A percentile compares a stretch with the other conserved stretches of the same genome.
phyloP scores from a whole-genome alignment of 2,113 vertebrate species.

The Lophura nycthemera region DNA sequence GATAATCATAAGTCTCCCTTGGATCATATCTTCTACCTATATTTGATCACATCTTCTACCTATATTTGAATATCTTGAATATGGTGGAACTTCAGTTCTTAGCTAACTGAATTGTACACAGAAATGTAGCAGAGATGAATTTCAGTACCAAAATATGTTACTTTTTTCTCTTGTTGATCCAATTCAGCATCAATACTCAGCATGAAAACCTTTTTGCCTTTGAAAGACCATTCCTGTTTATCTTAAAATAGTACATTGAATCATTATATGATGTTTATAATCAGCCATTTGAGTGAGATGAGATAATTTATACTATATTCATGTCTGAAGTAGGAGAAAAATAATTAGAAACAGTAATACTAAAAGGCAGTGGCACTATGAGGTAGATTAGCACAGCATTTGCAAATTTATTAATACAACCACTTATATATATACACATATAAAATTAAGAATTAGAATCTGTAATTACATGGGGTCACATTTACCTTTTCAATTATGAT shows the following conservation, averaged over 20 bases:
- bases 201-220: neutral
- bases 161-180: neutral
- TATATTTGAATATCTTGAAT: neutral
- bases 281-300: neutral
- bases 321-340: neutral
- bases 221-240: neutral
- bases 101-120: neutral
- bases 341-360: neutral
- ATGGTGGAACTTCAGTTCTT: neutral
- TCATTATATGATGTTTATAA: neutral
- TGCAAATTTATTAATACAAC: neutral
- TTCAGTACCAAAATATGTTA: neutral
- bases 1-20: neutral
- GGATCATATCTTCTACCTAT: neutral
- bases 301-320: neutral
- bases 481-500: neutral
- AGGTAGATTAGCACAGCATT: neutral
- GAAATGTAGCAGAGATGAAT: neutral
- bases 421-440: neutral
- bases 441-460: neutral
- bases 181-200: neutral
- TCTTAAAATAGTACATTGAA: neutral
- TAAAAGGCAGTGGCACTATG: neutral
- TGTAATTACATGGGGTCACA: neutral
- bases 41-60: neutral